These are phyloP conservation scores for Erpornis zantholeuca DNA, from an alignment of 2,113 vertebrate genomes.

Conservation along the genomic window DNA sequence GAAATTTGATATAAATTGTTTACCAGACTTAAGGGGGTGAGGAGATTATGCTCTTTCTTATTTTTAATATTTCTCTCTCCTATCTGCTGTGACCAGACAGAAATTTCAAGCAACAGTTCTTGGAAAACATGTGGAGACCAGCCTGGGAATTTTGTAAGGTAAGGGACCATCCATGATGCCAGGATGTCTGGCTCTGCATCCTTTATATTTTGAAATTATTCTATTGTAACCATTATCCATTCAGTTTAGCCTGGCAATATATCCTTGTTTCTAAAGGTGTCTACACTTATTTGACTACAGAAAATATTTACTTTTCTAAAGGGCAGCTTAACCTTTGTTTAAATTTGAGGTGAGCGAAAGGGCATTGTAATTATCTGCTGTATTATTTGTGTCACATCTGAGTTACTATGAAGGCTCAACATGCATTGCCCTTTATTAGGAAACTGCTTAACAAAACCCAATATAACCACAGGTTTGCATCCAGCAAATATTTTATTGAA, in stretches of 20 bases:
- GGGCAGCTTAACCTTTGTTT: conserved; percentile 81
- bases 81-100: conserved; percentile 74
- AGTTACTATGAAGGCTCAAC: conserved; percentile 70
- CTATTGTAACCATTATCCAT: conserved; percentile 48
- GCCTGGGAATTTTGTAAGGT: conserved; percentile 82
- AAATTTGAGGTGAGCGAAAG: conserved; percentile 79
- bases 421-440: conserved; percentile 74
- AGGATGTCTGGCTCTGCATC: conserved; percentile 77
- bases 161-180: conserved; percentile 81
- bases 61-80: conserved; percentile 81
- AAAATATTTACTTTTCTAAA: conserved; percentile 82
- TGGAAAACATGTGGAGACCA: conserved; percentile 78
- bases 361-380: conserved; percentile 77
- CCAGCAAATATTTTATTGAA: conserved; percentile 67
- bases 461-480: conserved; percentile 52
- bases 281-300: conserved; percentile 72
- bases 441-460: conserved; percentile 61
- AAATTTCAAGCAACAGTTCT: conserved; percentile 82
- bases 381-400: conserved; percentile 81
- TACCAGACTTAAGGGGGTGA: conserved; percentile 66
- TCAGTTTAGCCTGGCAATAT: conserved; percentile 64
- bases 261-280: conserved; percentile 75
- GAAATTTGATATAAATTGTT: conserved; percentile 81
- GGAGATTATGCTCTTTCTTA: conserved; percentile 66
- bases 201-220: conserved; percentile 75